A percentile compares a stretch with the other conserved stretches of the same genome.
Conservation (phyloP, 2,888 invertebrate species). For the Drosophila peninsularis region DNA sequence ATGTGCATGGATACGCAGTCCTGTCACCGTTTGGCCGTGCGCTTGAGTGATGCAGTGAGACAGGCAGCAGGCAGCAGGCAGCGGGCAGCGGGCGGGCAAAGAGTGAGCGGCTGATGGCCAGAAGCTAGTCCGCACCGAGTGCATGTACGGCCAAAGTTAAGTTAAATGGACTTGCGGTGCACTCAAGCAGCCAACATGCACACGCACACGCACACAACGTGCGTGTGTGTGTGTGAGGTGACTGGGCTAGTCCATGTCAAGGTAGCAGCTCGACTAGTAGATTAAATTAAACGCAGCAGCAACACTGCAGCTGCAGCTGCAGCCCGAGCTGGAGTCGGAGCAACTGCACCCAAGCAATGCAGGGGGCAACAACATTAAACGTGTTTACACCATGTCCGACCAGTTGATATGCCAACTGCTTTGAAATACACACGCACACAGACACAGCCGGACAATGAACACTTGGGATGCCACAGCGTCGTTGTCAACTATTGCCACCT, state of each 20-base stretch:
- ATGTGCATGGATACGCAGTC: conserved; percentile 58
- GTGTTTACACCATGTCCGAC: conserved; percentile 80
- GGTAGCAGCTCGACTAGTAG: conserved; percentile 77
- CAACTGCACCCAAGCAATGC: conserved; percentile 34
- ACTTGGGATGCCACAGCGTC: conserved; percentile 71
- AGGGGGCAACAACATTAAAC: conserved; percentile 73
- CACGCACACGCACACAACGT: conserved; percentile 19
- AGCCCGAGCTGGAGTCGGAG: no score
- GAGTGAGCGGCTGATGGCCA: conserved; percentile 10
- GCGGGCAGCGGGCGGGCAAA: not conserved
- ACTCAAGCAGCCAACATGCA: conserved; percentile 66
- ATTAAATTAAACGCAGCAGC: conserved; percentile 74
- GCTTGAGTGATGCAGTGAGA: conserved; percentile 73
- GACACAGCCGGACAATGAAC: conserved; percentile 68
- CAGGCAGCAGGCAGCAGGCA: conserved; percentile 31
- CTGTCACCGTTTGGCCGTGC: conserved; percentile 72
- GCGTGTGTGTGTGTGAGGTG: no score
- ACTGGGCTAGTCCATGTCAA: conserved; percentile 66
- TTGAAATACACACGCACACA: conserved; percentile 31
- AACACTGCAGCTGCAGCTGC: conserved; percentile 54
- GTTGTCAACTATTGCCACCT: conserved; percentile 59
- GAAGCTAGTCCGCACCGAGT: conserved; percentile 33
- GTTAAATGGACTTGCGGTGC: conserved; percentile 80
- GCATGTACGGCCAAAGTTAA: conserved; percentile 66
- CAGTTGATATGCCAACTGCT: conserved; percentile 76